Evolutionary conservation across 2,113 vertebrate species (phyloP).

Genomic region (Rhea pennata): DNA sequence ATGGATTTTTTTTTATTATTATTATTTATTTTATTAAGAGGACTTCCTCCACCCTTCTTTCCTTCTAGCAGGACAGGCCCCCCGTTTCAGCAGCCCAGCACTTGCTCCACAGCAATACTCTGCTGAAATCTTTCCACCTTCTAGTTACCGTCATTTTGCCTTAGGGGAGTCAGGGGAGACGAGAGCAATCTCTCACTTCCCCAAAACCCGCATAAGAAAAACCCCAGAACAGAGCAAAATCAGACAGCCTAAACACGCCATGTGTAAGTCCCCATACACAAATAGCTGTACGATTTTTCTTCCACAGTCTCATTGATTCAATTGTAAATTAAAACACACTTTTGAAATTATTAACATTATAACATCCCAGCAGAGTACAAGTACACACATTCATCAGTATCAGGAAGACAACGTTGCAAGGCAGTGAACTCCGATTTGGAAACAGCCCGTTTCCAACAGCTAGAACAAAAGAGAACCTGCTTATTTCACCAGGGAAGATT

Average conservation of each 20-base stretch:
- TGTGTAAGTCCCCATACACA: neutral
- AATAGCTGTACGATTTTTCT: neutral
- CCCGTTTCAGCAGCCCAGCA: neutral
- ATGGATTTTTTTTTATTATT: neutral
- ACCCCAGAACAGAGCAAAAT: neutral
- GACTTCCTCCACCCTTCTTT: neutral
- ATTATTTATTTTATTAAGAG: neutral
- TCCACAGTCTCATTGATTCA: neutral
- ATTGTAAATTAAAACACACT: neutral
- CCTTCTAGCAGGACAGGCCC: accelerated
- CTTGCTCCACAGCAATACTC: accelerated
- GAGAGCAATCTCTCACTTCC: too few species aligned
- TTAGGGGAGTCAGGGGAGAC: neutral
- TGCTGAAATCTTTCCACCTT: accelerated
- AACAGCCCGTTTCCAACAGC: neutral
- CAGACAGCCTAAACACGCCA: neutral
- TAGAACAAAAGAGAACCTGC: neutral
- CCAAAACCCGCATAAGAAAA: neutral
- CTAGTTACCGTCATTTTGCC: neutral
- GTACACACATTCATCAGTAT: neutral
- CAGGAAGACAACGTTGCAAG: neutral
- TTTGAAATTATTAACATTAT: neutral
- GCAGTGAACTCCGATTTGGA: neutral
- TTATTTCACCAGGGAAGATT: neutral
- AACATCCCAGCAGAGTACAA: neutral